Conservation (phyloP, 2,888 invertebrate species). For the Atherix ibis region DNA sequence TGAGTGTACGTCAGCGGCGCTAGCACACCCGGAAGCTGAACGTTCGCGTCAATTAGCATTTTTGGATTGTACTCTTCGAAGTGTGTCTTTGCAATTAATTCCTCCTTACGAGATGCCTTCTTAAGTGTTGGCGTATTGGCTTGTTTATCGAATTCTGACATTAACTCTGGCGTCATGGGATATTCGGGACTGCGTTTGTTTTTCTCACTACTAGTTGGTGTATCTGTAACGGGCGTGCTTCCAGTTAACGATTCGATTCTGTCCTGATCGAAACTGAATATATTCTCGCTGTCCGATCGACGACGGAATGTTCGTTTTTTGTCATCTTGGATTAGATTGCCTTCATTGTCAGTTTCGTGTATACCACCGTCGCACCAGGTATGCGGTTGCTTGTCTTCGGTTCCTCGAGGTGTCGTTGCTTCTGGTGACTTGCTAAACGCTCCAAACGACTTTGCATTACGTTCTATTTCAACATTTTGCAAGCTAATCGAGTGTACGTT, state of each 20-base stretch:
- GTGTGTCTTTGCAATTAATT: constrained; percentile 48
- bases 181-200: constrained; percentile 39
- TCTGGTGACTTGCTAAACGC: constrained; percentile 23
- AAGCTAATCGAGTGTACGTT: constrained; percentile 52
- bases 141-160: constrained; percentile 46
- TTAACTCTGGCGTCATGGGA: constrained; percentile 38
- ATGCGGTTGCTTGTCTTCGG: constrained; percentile 26
- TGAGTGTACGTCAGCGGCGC: constrained; percentile 43
- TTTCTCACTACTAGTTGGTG: constrained; percentile 34
- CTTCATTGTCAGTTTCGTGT: constrained; percentile 26
- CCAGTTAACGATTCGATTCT: constrained; percentile 56
- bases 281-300: constrained; percentile 50
- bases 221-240: constrained; percentile 27
- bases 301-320: constrained; percentile 39
- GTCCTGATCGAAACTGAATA: constrained; percentile 62
- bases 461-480: constrained; percentile 55
- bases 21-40: constrained; percentile 34
- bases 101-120: constrained; percentile 43
- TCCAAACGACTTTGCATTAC: constrained; percentile 33
- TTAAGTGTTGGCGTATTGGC: constrained; percentile 27
- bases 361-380: constrained; percentile 13
- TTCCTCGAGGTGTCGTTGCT: constrained; percentile 16
- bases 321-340: constrained; percentile 22
- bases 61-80: constrained; percentile 61
- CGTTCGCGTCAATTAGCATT: constrained; percentile 32